Evolutionary conservation across 2,113 vertebrate genomes (phyloP), one percentile per base, ranked within the genome.

Genomic region (Trachemys scripta): DNA sequence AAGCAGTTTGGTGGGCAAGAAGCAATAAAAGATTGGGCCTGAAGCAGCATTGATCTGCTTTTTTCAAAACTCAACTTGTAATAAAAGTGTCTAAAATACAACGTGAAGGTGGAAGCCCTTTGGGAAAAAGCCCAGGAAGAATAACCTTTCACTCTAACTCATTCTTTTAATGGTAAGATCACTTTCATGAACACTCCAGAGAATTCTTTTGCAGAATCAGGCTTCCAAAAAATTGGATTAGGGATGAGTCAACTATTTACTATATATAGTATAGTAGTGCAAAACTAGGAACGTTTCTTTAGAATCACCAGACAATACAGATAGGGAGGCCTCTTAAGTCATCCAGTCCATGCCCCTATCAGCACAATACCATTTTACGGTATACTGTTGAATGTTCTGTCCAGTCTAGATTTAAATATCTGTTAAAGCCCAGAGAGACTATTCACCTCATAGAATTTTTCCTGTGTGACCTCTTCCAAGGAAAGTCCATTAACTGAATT

Each of bases 1-100:
- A 80, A 82, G 13, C 6, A 78, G 8, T 10, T 59, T 1, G 19
- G 10, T 11, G 13, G 9, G 2, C 1, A 1, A 57, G 4, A 85
- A 38, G 20, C 5, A 90, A 72, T 69, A 69, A 69, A n/a, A 72
- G 29, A 10, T 19, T n/a, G 65, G n/a, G 35, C 35, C 65, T 72
- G 65, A 72, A 72, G 65, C n/a, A 72, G 17, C n/a, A 72, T 10
- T n/a, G 65, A 72, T 72, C 31, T 38, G 17, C 35, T 38, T 72
- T 50, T 72, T 72, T 72, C 65, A 72, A 72, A 72, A 72, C 35
- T 20, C 65, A 69, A 8, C 19, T 72, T 38, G n/a, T 72, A 72
- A 72, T 72, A 35, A 59, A 59, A 35, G 65, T 72, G 65, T 72
- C n/a, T 72, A 72, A 20, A 72, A 72, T 72, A 38, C 19, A 20